Conservation (phyloP, 2,888 invertebrate genomes). For the Abscondita cerata region DNA sequence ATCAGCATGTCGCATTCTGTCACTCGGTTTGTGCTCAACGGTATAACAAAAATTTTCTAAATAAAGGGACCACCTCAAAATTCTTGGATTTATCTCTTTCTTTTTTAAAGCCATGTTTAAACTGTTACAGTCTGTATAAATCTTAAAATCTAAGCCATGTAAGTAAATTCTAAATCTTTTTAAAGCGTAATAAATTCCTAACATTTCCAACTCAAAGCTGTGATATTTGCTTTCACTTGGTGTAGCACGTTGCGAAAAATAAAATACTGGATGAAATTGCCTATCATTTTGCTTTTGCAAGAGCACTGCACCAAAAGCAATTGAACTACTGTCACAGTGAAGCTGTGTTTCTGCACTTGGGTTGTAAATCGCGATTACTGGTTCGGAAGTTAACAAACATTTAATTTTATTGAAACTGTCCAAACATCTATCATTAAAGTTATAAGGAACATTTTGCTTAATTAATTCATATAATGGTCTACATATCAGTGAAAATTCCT, state of each 20-base stretch:
- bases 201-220: too few species aligned
- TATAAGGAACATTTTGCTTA: too few species aligned
- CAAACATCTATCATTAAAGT: not conserved
- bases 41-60: too few species aligned
- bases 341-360: constrained; percentile 2
- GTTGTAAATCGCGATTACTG: constrained; percentile 6
- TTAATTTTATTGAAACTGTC: not conserved
- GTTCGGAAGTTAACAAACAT: not conserved
- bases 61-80: too few species aligned
- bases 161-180: constrained; percentile 3
- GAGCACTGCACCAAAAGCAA: constrained; percentile 5
- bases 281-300: constrained; percentile 31
- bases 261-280: constrained; percentile 25
- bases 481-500: too few species aligned
- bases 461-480: too few species aligned
- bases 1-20: not conserved
- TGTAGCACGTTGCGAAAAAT: not conserved
- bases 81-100: constrained; percentile 1
- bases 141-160: not conserved
- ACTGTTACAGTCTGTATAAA: not conserved
- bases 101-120: constrained; percentile 1
- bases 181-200: too few species aligned
- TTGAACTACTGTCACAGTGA: constrained; percentile 8
- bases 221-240: too few species aligned
- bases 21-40: too few species aligned